phyloP scores from a whole-genome alignment of 2,113 vertebrate species.

The Pleuronectes platessa region DNA sequence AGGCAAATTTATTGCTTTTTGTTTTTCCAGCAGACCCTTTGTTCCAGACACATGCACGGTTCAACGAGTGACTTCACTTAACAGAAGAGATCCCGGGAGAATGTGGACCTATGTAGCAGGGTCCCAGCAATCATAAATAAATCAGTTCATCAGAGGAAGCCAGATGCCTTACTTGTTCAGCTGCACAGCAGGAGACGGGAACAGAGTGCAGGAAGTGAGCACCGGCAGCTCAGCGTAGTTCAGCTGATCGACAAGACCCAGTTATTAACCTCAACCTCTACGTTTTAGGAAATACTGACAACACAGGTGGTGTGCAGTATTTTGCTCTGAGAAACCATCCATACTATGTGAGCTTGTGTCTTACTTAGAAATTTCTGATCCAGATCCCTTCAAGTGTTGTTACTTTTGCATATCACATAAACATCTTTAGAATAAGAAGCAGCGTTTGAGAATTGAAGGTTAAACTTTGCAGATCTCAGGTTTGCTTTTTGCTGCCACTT shows the following conservation, averaged over 20 bases:
- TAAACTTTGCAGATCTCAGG: too few species aligned
- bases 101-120: neutral
- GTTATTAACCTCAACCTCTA: slow-evolving; percentile 13
- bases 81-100: slow-evolving; percentile 37
- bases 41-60: slow-evolving; percentile 19
- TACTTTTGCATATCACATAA: too few species aligned
- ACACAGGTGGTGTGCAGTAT: neutral
- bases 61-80: slow-evolving; percentile 11
- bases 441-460: too few species aligned
- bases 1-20: slow-evolving; percentile 9
- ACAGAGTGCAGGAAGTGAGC: neutral
- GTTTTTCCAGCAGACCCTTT: slow-evolving; percentile 28
- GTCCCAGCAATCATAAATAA: slow-evolving; percentile 45
- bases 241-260: slow-evolving; percentile 16
- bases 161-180: slow-evolving; percentile 13
- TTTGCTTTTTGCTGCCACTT: too few species aligned
- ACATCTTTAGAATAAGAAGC: too few species aligned
- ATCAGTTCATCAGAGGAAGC: slow-evolving; percentile 32
- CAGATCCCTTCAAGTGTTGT: neutral
- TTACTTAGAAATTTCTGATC: too few species aligned
- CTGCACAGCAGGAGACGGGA: slow-evolving; percentile 25
- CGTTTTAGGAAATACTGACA: neutral
- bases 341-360: too few species aligned
- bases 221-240: neutral
- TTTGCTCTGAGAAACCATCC: too few species aligned